Conservation (phyloP, 2,888 invertebrate genomes). For the Tanytarsus gracilentus region DNA sequence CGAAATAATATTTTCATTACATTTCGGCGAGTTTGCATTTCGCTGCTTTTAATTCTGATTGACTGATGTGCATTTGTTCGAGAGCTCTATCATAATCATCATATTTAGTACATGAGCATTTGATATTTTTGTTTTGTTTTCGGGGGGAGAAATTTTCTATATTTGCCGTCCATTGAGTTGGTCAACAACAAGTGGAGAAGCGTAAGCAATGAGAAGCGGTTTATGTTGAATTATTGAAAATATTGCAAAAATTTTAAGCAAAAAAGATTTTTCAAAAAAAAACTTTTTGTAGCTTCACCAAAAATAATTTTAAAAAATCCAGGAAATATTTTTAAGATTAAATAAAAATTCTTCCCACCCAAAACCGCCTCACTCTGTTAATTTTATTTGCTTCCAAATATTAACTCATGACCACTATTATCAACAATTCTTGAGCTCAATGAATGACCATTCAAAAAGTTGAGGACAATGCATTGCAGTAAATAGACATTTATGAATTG, state of each 20-base stretch:
- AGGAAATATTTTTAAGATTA: too few relatives aligned
- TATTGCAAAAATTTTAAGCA: too few relatives aligned
- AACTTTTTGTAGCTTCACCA: too few relatives aligned
- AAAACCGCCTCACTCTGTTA: too few relatives aligned
- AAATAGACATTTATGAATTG: slow-evolving; percentile 11
- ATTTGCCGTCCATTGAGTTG: slow-evolving; percentile 7
- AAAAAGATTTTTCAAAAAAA: too few relatives aligned
- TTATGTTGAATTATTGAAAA: too few relatives aligned
- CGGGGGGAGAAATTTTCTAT: background rate
- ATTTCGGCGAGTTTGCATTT: slow-evolving; percentile 1
- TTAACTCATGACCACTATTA: too few relatives aligned
- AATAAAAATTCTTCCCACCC: too few relatives aligned
- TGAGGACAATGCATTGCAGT: background rate
- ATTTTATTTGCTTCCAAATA: background rate
- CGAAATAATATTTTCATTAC: slow-evolving; percentile 14
- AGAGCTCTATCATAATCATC: background rate
- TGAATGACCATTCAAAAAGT: background rate
- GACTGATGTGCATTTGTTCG: background rate
- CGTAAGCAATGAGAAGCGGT: too few relatives aligned
- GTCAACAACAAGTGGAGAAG: too few relatives aligned
- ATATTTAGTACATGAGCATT: background rate
- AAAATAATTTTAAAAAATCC: too few relatives aligned
- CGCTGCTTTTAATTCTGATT: background rate
- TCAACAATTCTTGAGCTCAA: background rate
- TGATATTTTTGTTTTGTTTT: background rate